Evolutionary conservation across 2,797 vertebrate genomes (phyloP).

Genomic region (Ibycter americanus): DNA sequence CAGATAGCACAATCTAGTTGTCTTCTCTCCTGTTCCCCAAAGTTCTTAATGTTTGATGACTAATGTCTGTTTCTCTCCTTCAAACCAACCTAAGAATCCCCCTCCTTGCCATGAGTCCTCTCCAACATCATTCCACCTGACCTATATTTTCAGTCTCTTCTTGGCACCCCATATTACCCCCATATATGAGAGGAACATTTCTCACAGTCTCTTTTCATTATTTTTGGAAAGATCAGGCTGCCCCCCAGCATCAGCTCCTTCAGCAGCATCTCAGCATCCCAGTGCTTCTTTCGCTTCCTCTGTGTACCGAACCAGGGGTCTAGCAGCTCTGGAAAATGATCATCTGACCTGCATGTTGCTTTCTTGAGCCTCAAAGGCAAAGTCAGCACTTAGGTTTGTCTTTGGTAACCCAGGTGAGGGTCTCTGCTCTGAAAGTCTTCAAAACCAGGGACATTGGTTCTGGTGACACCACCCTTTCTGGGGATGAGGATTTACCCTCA

Average conservation of each 20-base stretch:
- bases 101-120: not conserved
- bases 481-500: not conserved
- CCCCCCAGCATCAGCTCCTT: not conserved
- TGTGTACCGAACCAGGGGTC: fast-evolving
- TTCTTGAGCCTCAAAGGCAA: not conserved
- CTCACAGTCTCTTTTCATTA: not conserved
- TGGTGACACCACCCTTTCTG: not conserved
- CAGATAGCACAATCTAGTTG: not conserved
- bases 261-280: not conserved
- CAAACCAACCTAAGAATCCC: not conserved
- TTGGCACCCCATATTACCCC: not conserved
- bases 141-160: not conserved
- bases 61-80: not conserved
- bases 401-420: too few relatives aligned
- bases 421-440: not conserved
- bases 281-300: not conserved
- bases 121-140: not conserved
- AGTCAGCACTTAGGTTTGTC: not conserved
- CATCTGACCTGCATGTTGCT: not conserved
- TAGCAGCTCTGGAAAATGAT: not conserved
- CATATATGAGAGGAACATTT: not conserved
- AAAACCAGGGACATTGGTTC: not conserved
- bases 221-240: not conserved
- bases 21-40: not conserved
- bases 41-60: not conserved